Base-by-base conservation (phyloP, 1,140 invertebrate genomes). In the Drosophila malerkotliana region DNA sequence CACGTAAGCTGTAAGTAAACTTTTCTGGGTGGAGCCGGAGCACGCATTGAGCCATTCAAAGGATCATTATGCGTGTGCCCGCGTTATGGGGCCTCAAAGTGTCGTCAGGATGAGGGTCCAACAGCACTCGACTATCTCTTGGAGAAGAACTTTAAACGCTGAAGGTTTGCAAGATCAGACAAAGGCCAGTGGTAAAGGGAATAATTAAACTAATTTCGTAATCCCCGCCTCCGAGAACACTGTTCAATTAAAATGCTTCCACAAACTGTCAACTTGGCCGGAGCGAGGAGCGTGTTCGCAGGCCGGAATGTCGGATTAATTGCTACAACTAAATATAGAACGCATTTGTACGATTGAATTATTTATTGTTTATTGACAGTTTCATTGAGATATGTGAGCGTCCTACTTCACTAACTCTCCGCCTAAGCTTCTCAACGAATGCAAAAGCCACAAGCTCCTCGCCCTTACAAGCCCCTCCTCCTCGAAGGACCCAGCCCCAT, bases 21-120 rank as follows among this genome's bases (percentile, higher is more conserved):
- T 60, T 79, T 75, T 69, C 24, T 26, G 53, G 68, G 8, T 58
- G 30, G 24, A 21, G 26, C 37, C 32, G 12, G 48, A 72, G 28
- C 52, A 71, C 53, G 68, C 81, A 87, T 87, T 87, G 82, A 87
- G 82, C 82, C 78, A 87, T 87, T 87, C 75, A 48, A 56, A 37
- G 81, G 32, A 81, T 85, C 82, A 85, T 85, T 87, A 85, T 87
- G 82, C 79, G 82, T 74, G 78, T 45, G 64, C 82, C 81, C 80
- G 83, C 81, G 69, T 87, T 87, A 82, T 82, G 82, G 81, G 37
- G 68, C 77, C 82, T 81, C 77, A 81, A 84, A 79, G 67, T 78
- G 82, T 81, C 74, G 62, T 79, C 79, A 55, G 54, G 15, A 47
- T 47, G 57, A 48, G 28, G 49, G 37, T 24, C 32, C 34, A 7